These are phyloP conservation scores for Colletes latitarsis DNA, from an alignment of 1,140 invertebrate species.

Conservation along the genomic window DNA sequence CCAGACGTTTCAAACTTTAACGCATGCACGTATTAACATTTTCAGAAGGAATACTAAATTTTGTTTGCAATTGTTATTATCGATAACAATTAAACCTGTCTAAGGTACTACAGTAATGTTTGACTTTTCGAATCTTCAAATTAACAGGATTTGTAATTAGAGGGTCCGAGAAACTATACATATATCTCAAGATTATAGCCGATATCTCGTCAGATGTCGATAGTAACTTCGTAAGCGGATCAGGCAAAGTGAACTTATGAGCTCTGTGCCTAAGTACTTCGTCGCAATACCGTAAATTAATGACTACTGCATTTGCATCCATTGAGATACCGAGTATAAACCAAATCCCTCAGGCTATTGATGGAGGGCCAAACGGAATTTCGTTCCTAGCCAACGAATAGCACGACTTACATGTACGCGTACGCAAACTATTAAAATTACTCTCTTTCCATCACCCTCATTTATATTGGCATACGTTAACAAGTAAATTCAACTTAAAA, in stretches of 20 bases:
- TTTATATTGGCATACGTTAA: too few relatives aligned
- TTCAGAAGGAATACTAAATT: too few relatives aligned
- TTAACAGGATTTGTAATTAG: constrained; percentile 15
- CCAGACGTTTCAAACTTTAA: too few relatives aligned
- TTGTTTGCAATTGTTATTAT: too few relatives aligned
- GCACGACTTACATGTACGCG: not conserved
- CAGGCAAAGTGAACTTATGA: constrained; percentile 57
- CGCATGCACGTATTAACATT: too few relatives aligned
- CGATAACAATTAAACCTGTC: too few relatives aligned
- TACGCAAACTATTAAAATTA: not conserved
- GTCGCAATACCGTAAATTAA: constrained; percentile 59
- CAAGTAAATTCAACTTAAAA: too few relatives aligned
- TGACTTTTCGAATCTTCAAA: not conserved
- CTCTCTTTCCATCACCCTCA: not conserved
- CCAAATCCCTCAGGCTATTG: constrained; percentile 44
- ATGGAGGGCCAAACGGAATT: constrained; percentile 35
- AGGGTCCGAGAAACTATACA: not conserved
- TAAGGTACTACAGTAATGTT: not conserved
- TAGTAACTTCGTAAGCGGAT: constrained; percentile 38
- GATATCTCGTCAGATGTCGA: constrained; percentile 33
- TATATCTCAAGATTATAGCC: constrained; percentile 8
- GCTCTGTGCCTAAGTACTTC: constrained; percentile 52
- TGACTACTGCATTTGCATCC: constrained; percentile 55
- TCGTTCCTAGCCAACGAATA: constrained; percentile 33
- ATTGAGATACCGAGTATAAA: constrained; percentile 38